Evolutionary conservation across 53 echinoderm and acorn worm species (phyloP).

Genomic region (Apostichopus leukothele): DNA sequence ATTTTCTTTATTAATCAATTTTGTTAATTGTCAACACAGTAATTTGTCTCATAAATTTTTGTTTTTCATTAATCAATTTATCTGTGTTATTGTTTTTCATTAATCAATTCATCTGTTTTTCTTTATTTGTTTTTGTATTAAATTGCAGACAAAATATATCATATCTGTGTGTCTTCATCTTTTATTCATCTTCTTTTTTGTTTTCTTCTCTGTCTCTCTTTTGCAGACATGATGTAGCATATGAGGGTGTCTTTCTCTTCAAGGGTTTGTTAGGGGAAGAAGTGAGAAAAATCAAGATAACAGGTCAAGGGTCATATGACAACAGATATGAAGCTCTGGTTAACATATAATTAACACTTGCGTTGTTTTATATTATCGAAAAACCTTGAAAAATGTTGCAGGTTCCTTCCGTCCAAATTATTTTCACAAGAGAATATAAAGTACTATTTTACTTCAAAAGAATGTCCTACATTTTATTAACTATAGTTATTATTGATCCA

Average conservation of each 20-base stretch:
- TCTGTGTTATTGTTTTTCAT: too few species aligned
- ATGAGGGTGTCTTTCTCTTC: slow-evolving; percentile 81
- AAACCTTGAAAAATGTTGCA: background rate
- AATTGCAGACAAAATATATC: background rate
- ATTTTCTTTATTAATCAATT: background rate
- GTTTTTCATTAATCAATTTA: too few species aligned
- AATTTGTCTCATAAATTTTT: too few species aligned
- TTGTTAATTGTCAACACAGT: background rate
- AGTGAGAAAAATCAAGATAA: slow-evolving; percentile 74
- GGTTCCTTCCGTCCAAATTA: background rate
- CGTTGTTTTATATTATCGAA: background rate
- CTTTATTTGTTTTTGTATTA: too few species aligned
- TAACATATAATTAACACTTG: slow-evolving; percentile 47
- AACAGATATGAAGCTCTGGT: slow-evolving; percentile 96
- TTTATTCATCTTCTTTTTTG: background rate
- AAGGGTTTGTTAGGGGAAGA: slow-evolving; percentile 89
- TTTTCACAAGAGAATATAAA: background rate
- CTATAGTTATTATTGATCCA: too few species aligned
- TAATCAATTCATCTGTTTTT: too few species aligned
- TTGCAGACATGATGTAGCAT: slow-evolving; percentile 76
- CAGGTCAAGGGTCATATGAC: slow-evolving; percentile 94
- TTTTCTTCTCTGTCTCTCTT: background rate
- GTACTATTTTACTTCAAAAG: too few species aligned
- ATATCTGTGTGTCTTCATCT: background rate
- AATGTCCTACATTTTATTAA: too few species aligned